Evolutionary conservation across 2,888 invertebrate genomes (phyloP).

Genomic region (Stenodema calcarata): DNA sequence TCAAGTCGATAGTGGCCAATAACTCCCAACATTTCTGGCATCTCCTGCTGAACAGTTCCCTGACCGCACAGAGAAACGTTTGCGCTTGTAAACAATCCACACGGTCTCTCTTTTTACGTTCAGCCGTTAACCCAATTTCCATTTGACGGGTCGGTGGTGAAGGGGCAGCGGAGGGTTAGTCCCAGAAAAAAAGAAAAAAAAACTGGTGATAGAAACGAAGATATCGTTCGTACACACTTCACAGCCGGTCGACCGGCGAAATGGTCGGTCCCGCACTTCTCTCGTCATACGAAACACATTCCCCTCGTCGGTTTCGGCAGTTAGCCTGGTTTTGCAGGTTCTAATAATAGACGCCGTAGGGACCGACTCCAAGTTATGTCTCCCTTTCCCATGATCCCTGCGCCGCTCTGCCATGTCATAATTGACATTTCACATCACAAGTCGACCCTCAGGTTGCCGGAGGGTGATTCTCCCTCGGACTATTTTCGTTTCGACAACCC

Average conservation of each 20-base stretch:
- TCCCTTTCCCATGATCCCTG: background rate
- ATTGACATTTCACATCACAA: background rate
- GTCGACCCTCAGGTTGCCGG: background rate
- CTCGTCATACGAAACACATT: background rate
- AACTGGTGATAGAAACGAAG: background rate
- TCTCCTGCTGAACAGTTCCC: too few relatives aligned
- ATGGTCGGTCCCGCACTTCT: background rate
- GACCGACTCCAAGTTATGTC: background rate
- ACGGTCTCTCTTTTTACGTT: background rate
- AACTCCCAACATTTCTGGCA: too few relatives aligned
- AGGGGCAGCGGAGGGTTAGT: background rate
- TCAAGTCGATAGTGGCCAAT: too few relatives aligned
- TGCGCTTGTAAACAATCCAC: background rate
- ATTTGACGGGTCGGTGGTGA: background rate
- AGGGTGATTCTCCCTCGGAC: background rate
- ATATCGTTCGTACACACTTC: background rate
- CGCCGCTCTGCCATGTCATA: background rate
- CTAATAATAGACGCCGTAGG: background rate
- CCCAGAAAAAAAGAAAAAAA: too few relatives aligned
- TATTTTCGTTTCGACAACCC: background rate
- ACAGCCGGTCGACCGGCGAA: background rate
- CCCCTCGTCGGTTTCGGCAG: background rate
- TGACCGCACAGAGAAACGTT: background rate
- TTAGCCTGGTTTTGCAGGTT: constrained; percentile 3
- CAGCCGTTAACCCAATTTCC: background rate